These are phyloP conservation scores for Chrysogorgia sp. DNA, from an alignment of 92 coral and sea anemone species.

Conservation along the genomic window DNA sequence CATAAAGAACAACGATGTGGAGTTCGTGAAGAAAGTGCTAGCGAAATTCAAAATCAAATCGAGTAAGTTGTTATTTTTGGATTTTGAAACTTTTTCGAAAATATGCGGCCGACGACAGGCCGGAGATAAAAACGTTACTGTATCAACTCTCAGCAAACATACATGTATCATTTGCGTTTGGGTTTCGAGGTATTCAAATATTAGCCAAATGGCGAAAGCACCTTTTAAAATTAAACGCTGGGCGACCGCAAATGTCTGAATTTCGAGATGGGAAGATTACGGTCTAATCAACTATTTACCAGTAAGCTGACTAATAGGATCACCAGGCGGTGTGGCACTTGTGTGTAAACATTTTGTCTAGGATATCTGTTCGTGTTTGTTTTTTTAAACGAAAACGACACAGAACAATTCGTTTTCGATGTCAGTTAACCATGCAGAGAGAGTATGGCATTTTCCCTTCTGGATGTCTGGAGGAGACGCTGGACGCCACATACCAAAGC, in stretches of 20 bases:
- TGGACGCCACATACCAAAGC: too few species aligned
- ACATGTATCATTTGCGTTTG: constrained; percentile 21
- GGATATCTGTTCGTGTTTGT: background rate
- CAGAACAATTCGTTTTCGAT: background rate
- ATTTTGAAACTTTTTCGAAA: background rate
- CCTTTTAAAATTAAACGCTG: constrained; percentile 3
- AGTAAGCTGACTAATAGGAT: background rate
- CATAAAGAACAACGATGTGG: constrained; percentile 79
- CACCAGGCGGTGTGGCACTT: background rate
- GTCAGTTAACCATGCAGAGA: background rate
- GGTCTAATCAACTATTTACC: too few species aligned
- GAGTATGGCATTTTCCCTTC: background rate
- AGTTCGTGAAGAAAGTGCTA: constrained; percentile 72
- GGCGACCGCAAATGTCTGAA: background rate
- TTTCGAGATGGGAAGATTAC: background rate
- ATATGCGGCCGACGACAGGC: background rate
- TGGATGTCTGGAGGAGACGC: too few species aligned
- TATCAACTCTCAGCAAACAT: constrained; percentile 26
- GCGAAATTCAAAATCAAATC: constrained; percentile 80
- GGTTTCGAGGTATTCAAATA: constrained; percentile 11
- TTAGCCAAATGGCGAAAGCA: constrained; percentile 18
- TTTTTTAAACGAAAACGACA: background rate
- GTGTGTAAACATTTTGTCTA: background rate
- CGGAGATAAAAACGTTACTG: background rate
- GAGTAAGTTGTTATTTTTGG: constrained; percentile 71